phyloP scores from a whole-genome alignment of 2,797 vertebrate genomes.

The Lacerta bilineata region DNA sequence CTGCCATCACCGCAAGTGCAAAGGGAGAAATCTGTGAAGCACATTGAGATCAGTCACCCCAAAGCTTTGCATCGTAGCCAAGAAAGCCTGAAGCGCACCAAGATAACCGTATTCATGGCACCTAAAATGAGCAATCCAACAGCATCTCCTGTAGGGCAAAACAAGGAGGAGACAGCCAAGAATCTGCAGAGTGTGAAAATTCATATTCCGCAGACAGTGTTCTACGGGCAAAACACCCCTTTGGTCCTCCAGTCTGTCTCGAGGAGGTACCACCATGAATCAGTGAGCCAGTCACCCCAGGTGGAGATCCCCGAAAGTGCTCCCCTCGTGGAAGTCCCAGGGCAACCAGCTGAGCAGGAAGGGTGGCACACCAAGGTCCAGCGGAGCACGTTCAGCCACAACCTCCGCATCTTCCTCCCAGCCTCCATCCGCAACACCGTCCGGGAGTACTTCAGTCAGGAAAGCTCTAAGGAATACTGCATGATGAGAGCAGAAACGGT shows the following conservation, averaged over 20 bases:
- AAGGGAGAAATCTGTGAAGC: conserved; percentile 67
- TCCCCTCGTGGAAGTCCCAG: not conserved
- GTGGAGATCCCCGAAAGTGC: not conserved
- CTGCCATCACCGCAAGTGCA: conserved; percentile 38
- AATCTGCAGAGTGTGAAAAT: conserved; percentile 64
- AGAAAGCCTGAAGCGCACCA: conserved; percentile 77
- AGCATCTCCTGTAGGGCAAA: conserved; percentile 37
- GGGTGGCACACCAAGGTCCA: conserved; percentile 41
- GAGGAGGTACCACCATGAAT: conserved; percentile 55
- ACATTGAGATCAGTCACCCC: conserved; percentile 59
- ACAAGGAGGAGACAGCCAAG: conserved; percentile 36
- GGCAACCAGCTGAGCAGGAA: not conserved
- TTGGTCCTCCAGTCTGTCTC: conserved; percentile 77
- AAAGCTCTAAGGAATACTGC: conserved; percentile 45
- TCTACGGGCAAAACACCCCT: conserved; percentile 80
- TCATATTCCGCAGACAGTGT: conserved; percentile 80
- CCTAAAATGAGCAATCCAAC: conserved; percentile 63
- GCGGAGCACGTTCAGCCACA: conserved; percentile 70
- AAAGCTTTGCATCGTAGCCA: conserved; percentile 50
- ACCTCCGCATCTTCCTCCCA: conserved; percentile 79
- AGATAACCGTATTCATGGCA: conserved; percentile 79
- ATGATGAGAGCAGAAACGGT: conserved; percentile 37
- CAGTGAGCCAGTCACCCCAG: fast-evolving
- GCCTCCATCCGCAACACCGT: conserved; percentile 76
- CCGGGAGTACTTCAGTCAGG: conserved; percentile 77